Percentiles rank a stretch among this genome's conserved stretches.
Conservation (phyloP, 2,113 vertebrate genomes). For the Myanophis thanlyinensis region DNA sequence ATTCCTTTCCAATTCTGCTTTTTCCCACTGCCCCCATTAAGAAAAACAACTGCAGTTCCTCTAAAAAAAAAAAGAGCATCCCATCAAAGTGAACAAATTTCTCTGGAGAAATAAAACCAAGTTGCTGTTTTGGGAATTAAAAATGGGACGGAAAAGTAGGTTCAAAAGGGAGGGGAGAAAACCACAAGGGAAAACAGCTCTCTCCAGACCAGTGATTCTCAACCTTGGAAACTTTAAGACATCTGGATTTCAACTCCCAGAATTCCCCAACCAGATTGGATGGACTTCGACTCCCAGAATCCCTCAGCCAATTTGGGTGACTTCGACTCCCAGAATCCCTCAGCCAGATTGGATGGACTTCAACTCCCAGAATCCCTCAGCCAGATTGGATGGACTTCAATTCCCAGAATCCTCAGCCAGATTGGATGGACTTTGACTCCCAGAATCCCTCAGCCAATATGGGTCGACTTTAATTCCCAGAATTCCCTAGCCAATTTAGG, state of each 20-base stretch:
- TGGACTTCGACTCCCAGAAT: no score
- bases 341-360: no score
- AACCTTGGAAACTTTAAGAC: not conserved
- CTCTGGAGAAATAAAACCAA: not conserved
- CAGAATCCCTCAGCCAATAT: no score
- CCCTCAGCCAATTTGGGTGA: no score
- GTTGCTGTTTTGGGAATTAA: not conserved
- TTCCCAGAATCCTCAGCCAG: no score
- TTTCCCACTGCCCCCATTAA: not conserved
- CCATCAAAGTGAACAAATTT: not conserved
- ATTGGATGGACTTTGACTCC: no score
- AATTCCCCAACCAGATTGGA: no score
- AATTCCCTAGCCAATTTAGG: no score
- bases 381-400: no score
- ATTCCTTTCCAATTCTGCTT: not conserved
- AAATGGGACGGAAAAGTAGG: not conserved
- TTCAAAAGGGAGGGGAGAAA: not conserved
- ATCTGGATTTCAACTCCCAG: not conserved
- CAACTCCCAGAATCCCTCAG: no score
- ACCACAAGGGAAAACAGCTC: not conserved
- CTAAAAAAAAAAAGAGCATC: constrained; percentile 33
- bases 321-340: no score
- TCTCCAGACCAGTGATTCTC: not conserved
- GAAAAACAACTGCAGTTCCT: not conserved
- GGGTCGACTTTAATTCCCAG: no score